These are phyloP conservation scores for Ptychadena robeensis DNA, from an alignment of 2,797 vertebrate genomes.

Conservation along the genomic window DNA sequence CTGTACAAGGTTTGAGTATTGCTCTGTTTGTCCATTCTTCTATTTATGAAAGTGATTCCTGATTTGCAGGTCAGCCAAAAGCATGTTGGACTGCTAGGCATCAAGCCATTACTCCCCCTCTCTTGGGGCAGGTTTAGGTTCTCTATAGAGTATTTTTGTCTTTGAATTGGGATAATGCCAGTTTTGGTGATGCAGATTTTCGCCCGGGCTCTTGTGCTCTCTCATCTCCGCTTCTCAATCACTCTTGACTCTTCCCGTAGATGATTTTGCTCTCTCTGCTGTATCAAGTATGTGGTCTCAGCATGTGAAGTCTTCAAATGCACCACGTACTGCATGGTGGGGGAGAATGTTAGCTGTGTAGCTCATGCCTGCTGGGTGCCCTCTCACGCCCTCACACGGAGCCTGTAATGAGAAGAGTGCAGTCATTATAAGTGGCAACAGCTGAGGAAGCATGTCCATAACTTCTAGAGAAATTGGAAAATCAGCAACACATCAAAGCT, in stretches of 20 bases:
- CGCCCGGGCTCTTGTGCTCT: slow-evolving; percentile 39
- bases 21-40: background rate
- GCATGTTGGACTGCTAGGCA: background rate
- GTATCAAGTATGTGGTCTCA: slow-evolving; percentile 69
- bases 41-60: background rate
- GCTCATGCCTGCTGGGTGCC: slow-evolving; percentile 87
- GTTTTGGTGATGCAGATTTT: slow-evolving; percentile 52
- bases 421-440: slow-evolving; percentile 15
- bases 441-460: slow-evolving; percentile 2
- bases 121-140: slow-evolving; percentile 4
- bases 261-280: slow-evolving; percentile 45
- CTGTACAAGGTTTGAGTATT: background rate
- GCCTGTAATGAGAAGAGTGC: slow-evolving; percentile 74
- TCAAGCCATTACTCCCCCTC: background rate
- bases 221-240: slow-evolving; percentile 27
- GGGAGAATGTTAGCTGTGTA: slow-evolving; percentile 99
- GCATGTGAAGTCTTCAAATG: slow-evolving; percentile 99
- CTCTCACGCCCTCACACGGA: slow-evolving; percentile 90
- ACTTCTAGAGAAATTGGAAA: background rate
- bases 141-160: slow-evolving; percentile 24
- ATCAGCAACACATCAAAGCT: background rate
- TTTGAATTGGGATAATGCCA: slow-evolving; percentile 20
- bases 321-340: slow-evolving; percentile 95
- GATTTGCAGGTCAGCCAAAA: background rate
- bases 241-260: slow-evolving; percentile 35